Conservation (phyloP, 2,888 invertebrate species). For the Venustoraphidia nigricollis region DNA sequence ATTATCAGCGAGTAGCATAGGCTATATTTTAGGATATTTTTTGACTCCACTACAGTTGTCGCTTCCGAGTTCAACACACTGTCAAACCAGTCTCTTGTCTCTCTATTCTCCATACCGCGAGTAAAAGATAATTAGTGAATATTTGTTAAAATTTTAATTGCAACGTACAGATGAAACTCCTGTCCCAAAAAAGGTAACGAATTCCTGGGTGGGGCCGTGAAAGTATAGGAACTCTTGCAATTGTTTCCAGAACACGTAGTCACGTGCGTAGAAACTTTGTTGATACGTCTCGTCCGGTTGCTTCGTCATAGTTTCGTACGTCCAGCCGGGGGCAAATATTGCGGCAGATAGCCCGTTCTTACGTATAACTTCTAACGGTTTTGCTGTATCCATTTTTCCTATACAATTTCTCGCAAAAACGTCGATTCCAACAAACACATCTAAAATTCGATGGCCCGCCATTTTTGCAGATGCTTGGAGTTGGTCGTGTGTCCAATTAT, state of each 20-base stretch:
- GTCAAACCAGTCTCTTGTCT: too few species aligned
- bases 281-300: constrained; percentile 17
- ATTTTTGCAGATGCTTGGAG: constrained; percentile 35
- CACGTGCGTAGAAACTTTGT: constrained; percentile 41
- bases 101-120: too few species aligned
- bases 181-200: constrained; percentile 64
- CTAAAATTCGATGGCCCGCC: constrained; percentile 37
- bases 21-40: too few species aligned
- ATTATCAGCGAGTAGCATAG: too few species aligned
- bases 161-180: constrained; percentile 42
- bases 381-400: constrained; percentile 35
- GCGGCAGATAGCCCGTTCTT: constrained; percentile 64
- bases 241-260: constrained; percentile 60
- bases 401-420: constrained; percentile 85
- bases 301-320: constrained; percentile 50
- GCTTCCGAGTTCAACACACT: too few species aligned
- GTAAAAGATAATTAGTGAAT: too few species aligned
- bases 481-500: constrained; percentile 63
- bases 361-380: constrained; percentile 47
- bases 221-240: constrained; percentile 54
- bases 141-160: too few species aligned
- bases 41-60: too few species aligned
- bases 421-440: constrained; percentile 85
- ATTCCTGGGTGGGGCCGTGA: constrained; percentile 45
- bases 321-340: constrained; percentile 93